Evolutionary conservation across 2,797 vertebrate genomes (phyloP), one percentile per base, ranked within the genome.

Genomic region (Halcyon leucocephala): DNA sequence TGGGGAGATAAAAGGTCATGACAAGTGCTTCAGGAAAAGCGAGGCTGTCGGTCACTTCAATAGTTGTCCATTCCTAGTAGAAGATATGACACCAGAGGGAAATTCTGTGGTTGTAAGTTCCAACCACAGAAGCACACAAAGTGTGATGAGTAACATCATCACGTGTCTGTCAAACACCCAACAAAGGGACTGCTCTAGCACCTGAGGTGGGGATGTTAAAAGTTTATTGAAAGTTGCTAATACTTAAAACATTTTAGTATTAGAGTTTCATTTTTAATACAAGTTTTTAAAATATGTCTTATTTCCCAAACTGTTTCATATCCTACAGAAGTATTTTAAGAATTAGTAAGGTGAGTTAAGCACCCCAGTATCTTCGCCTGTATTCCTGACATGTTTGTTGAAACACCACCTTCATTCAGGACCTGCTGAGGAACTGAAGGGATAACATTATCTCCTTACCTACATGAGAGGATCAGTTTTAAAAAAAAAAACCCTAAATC

Each of bases 151-250:
- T n/a, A 66, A 46, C 52, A 16, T 6, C n/a, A 19, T 5, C 16
- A 20, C 0, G 0, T 13, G 12, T 25, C 42, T 49, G 37, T 15
- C 48, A 62, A n/a, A 51, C 22, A 41, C 52, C n/a, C 0, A 0
- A 25, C 14, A 65, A 21, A 61, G 52, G 10, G 20, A 33, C 28
- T 29, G 67, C 28, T 52, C 18, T 9, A 37, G 25, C 26, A 35
- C 42, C 44, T 3, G 19, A 64, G 19, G 8, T 6, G 21, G 9
- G 13, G 39, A 29, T 5, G 12, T 25, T 70, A 65, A 24, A 88
- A 44, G 25, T 22, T 74, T 20, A 2, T 8, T 44, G 4, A 29
- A 48, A 73, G 42, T 1, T 3, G 12, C 35, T 42, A 29, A 69
- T 7, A 66, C 6, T 52, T 20, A n/a, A 70, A 93, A 37, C 5